phyloP scores from a whole-genome alignment of 2,888 invertebrate genomes.

The Chamaedrilus cognettii region DNA sequence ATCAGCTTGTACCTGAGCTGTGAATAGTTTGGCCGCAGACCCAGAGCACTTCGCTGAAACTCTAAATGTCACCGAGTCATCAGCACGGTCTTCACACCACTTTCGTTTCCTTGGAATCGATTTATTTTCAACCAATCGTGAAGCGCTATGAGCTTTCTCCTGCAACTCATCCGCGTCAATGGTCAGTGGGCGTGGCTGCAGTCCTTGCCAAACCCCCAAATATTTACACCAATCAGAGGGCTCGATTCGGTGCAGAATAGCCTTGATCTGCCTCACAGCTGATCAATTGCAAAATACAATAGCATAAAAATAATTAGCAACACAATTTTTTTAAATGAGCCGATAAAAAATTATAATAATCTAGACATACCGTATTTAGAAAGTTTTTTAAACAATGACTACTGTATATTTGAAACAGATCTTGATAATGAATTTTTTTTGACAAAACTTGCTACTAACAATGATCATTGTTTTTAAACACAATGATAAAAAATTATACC shows the following conservation, averaged over 20 bases:
- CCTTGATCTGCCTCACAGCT: not conserved
- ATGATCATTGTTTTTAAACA: too few relatives aligned
- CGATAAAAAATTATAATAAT: too few relatives aligned
- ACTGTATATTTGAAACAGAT: too few relatives aligned
- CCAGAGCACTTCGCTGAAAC: not conserved
- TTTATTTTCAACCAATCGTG: not conserved
- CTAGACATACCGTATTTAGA: too few relatives aligned
- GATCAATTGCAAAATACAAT: too few relatives aligned
- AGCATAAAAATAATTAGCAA: too few relatives aligned
- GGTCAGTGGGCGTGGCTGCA: not conserved
- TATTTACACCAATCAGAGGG: not conserved
- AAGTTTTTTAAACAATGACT: too few relatives aligned
- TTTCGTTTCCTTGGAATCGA: not conserved
- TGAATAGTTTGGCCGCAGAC: not conserved
- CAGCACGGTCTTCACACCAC: not conserved
- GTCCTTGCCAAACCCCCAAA: not conserved
- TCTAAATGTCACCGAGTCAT: not conserved
- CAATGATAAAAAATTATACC: too few relatives aligned
- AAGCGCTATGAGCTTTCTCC: not conserved
- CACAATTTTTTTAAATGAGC: too few relatives aligned
- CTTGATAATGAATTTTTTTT: too few relatives aligned
- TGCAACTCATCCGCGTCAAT: not conserved
- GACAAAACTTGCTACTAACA: too few relatives aligned
- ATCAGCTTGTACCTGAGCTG: not conserved
- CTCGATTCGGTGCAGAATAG: not conserved